These are phyloP conservation scores for Tiliqua scincoides DNA, from an alignment of 2,113 vertebrate species.

Conservation along the genomic window DNA sequence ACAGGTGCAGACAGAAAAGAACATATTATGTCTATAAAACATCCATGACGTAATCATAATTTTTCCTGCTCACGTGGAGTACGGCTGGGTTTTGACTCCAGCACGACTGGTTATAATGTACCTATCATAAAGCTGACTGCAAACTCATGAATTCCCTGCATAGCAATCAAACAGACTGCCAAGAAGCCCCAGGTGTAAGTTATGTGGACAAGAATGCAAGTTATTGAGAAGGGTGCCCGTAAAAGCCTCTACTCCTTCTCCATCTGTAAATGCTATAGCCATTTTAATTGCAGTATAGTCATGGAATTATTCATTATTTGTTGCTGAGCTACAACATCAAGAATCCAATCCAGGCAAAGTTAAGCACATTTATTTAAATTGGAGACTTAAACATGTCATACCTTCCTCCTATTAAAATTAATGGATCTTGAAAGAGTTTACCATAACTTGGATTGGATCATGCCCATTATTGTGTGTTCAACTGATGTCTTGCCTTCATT, in stretches of 20 bases:
- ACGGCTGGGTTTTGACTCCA: background rate
- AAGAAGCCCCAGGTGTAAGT: background rate
- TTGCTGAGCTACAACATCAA: background rate
- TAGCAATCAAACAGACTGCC: background rate
- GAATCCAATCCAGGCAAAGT: background rate
- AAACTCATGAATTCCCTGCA: background rate
- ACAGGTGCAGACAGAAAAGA: background rate
- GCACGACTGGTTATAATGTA: background rate
- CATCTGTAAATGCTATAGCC: background rate
- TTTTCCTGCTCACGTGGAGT: background rate
- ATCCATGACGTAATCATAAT: background rate
- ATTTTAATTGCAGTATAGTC: background rate
- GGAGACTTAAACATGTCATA: background rate
- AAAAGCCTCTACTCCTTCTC: rapidly evolving
- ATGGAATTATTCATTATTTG: background rate
- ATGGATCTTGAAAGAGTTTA: too few relatives aligned
- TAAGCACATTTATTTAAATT: background rate
- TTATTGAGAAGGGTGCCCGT: rapidly evolving
- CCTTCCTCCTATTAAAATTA: background rate
- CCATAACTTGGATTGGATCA: background rate
- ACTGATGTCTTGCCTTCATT: background rate
- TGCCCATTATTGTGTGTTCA: background rate
- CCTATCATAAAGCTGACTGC: rapidly evolving
- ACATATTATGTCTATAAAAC: background rate
- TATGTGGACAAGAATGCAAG: background rate